These are phyloP conservation scores for Zaprionus taronus DNA, from an alignment of 1,140 invertebrate species.

Conservation along the genomic window DNA sequence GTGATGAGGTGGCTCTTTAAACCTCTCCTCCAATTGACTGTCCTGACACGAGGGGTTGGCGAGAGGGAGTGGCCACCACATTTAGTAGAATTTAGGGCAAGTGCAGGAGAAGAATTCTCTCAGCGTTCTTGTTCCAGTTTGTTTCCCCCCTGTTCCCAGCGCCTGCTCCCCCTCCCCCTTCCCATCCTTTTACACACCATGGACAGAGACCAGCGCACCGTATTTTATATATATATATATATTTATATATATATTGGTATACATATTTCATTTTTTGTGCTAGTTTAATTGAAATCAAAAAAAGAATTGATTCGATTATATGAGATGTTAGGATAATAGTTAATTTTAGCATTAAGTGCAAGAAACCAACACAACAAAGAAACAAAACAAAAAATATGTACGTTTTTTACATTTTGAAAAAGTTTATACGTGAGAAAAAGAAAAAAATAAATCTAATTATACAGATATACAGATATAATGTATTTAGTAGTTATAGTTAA, in stretches of 20 bases:
- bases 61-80: background rate
- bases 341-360: conserved; percentile 65
- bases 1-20: conserved; percentile 79
- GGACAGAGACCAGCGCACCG: conserved; percentile 23
- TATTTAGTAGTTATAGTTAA: conserved; percentile 67
- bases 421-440: conserved; percentile 65
- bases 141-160: background rate
- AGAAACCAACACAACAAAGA: conserved; percentile 33
- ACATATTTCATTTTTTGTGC: conserved; percentile 38
- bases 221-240: conserved; percentile 28
- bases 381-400: conserved; percentile 36
- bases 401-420: conserved; percentile 79
- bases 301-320: conserved; percentile 49
- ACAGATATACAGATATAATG: conserved; percentile 30
- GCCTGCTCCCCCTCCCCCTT: background rate
- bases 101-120: conserved; percentile 13
- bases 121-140: conserved; percentile 27
- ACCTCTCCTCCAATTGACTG: conserved; percentile 37
- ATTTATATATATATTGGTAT: conserved; percentile 9
- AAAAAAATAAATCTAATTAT: conserved; percentile 32
- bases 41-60: conserved; percentile 31
- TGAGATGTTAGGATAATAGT: conserved; percentile 66
- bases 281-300: conserved; percentile 67
- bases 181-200: conserved; percentile 4
- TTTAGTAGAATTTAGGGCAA: conserved; percentile 63